Conservation (phyloP, 1,140 invertebrate genomes). For the Aphaenogaster ashmeadi region DNA sequence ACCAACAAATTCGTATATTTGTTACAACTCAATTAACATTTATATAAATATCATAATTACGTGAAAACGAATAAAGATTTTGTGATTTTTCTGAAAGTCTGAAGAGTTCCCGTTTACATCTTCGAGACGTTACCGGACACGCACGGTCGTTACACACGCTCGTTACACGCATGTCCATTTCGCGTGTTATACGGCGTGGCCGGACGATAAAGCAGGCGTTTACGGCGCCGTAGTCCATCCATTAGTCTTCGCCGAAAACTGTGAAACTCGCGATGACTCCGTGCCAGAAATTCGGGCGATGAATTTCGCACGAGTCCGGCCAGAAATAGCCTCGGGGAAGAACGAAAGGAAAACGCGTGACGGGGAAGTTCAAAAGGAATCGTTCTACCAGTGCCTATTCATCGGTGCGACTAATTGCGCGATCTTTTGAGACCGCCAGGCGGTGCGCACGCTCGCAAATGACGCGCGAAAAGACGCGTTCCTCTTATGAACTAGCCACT, state of each 20-base stretch:
- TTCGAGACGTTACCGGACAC: not conserved
- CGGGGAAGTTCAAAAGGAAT: slow-evolving; percentile 41
- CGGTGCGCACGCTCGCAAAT: not conserved
- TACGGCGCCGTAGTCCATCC: slow-evolving; percentile 46
- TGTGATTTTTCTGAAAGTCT: not conserved
- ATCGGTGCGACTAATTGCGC: slow-evolving; percentile 53
- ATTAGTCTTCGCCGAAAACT: slow-evolving; percentile 51
- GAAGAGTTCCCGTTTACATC: not conserved
- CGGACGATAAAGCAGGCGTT: slow-evolving; percentile 44
- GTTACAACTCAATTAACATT: not conserved
- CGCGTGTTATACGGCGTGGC: slow-evolving; percentile 12
- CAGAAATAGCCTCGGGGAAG: slow-evolving; percentile 35
- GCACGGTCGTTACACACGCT: slow-evolving; percentile 2
- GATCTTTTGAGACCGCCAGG: slow-evolving; percentile 38
- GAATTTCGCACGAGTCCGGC: slow-evolving; percentile 49
- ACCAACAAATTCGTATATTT: not conserved
- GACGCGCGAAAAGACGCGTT: not conserved
- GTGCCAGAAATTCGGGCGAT: slow-evolving; percentile 51
- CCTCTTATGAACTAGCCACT: not conserved
- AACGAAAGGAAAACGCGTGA: slow-evolving; percentile 32
- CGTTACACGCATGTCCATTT: slow-evolving; percentile 29
- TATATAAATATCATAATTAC: not conserved
- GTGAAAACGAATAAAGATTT: not conserved
- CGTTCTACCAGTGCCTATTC: slow-evolving; percentile 32
- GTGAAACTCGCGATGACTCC: slow-evolving; percentile 31